phyloP scores from a whole-genome alignment of 2,888 invertebrate genomes.

The Dasypogon diadema region DNA sequence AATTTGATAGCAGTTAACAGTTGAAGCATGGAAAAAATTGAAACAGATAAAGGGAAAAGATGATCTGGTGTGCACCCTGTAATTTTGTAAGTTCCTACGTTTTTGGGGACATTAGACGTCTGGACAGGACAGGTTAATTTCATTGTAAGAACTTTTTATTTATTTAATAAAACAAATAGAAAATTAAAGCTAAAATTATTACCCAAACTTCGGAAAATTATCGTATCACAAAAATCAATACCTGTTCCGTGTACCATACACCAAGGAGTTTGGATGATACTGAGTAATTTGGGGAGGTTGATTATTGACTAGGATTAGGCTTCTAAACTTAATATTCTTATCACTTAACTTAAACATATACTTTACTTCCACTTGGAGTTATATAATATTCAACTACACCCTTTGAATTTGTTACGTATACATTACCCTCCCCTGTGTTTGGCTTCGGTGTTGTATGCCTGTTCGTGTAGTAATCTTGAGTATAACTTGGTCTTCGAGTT shows the following conservation, averaged over 20 bases:
- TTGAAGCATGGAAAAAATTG: background rate
- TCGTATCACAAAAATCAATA: background rate
- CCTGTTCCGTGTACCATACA: background rate
- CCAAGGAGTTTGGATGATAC: too few species aligned
- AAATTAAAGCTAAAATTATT: too few species aligned
- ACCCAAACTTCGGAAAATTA: too few species aligned
- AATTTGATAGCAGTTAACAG: constrained; percentile 38
- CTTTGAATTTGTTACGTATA: constrained; percentile 57
- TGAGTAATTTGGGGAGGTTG: background rate
- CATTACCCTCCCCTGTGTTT: constrained; percentile 52
- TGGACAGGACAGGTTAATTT: too few species aligned
- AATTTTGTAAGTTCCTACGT: too few species aligned
- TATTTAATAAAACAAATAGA: too few species aligned
- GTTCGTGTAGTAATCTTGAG: constrained; percentile 35
- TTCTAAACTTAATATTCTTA: too few species aligned
- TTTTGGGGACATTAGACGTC: too few species aligned
- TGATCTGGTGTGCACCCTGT: too few species aligned
- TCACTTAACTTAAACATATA: constrained; percentile 54
- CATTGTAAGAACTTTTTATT: too few species aligned
- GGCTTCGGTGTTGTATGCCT: constrained; percentile 21
- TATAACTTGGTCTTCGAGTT: constrained; percentile 28
- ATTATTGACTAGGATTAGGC: background rate
- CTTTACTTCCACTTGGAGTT: constrained; percentile 55
- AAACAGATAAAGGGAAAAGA: background rate
- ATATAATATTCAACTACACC: constrained; percentile 58